These are phyloP conservation scores for Hypotaenidia okinawae DNA, from an alignment of 2,797 vertebrate genomes.

Conservation along the genomic window DNA sequence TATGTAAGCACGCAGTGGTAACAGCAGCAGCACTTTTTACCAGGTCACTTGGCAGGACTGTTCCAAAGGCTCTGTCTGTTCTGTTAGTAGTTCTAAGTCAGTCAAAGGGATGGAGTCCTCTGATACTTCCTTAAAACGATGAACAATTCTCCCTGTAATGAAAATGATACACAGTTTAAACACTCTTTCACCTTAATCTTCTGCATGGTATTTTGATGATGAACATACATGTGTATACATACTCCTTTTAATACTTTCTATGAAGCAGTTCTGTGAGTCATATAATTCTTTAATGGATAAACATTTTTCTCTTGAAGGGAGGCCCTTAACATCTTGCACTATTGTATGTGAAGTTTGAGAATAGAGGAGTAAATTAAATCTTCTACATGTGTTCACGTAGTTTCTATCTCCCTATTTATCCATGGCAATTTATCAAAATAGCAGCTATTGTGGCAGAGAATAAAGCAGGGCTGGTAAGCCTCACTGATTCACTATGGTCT, in stretches of 20 bases:
- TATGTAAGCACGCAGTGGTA: background rate
- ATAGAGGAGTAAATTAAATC: background rate
- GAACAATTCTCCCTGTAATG: background rate
- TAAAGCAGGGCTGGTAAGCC: constrained; percentile 35
- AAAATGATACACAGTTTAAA: background rate
- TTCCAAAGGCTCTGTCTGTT: background rate
- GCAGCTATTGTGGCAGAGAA: constrained; percentile 38
- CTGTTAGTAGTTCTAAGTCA: background rate
- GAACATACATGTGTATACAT: background rate
- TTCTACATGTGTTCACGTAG: background rate
- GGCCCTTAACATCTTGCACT: background rate
- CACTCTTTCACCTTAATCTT: background rate
- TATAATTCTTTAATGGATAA: background rate
- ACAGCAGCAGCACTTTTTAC: background rate
- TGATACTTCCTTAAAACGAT: background rate
- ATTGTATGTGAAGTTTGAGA: background rate
- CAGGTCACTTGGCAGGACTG: background rate
- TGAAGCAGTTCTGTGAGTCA: background rate
- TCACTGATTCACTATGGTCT: constrained; percentile 10
- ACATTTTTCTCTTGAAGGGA: background rate
- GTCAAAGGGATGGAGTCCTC: background rate
- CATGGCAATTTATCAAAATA: constrained; percentile 28
- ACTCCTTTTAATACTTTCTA: background rate
- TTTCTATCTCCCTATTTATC: background rate
- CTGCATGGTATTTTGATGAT: background rate